Percentiles rank a stretch among this genome's conserved stretches.
Conservation (phyloP, 1,140 invertebrate species). For the Episyrphus balteatus region DNA sequence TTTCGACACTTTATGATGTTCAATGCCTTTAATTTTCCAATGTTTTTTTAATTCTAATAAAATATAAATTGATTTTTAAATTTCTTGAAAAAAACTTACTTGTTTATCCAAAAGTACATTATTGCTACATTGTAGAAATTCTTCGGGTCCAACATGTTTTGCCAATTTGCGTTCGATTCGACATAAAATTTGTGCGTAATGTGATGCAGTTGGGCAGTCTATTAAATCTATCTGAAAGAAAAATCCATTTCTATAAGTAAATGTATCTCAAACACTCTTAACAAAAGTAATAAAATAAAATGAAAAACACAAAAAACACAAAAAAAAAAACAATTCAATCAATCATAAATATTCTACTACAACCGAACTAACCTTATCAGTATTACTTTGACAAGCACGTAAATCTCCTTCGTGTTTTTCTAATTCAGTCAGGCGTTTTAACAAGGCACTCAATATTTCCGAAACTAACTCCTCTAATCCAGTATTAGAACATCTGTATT, state of each 20-base stretch:
- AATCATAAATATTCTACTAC: background rate
- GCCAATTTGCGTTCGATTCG: constrained; percentile 32
- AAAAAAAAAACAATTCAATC: background rate
- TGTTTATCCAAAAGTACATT: constrained; percentile 30
- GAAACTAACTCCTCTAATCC: constrained; percentile 31
- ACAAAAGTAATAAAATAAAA: background rate
- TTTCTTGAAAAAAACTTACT: too few species aligned
- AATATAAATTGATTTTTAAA: too few species aligned
- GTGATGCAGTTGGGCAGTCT: constrained; percentile 27
- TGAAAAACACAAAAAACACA: background rate
- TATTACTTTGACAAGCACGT: constrained; percentile 29
- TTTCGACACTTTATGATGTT: too few species aligned
- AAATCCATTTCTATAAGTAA: background rate
- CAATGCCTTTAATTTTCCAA: too few species aligned
- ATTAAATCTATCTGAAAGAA: constrained; percentile 7
- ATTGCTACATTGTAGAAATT: constrained; percentile 33
- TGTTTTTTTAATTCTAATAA: too few species aligned
- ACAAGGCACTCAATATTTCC: constrained; percentile 37
- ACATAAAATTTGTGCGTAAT: constrained; percentile 35
- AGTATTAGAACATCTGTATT: constrained; percentile 31
- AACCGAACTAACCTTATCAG: constrained; percentile 24
- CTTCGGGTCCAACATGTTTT: constrained; percentile 32
- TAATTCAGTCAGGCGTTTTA: constrained; percentile 37
- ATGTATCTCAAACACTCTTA: too few species aligned
- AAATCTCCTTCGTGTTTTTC: constrained; percentile 35